phyloP scores from a whole-genome alignment of 2,113 vertebrate species.

The Elaphurus davidianus region DNA sequence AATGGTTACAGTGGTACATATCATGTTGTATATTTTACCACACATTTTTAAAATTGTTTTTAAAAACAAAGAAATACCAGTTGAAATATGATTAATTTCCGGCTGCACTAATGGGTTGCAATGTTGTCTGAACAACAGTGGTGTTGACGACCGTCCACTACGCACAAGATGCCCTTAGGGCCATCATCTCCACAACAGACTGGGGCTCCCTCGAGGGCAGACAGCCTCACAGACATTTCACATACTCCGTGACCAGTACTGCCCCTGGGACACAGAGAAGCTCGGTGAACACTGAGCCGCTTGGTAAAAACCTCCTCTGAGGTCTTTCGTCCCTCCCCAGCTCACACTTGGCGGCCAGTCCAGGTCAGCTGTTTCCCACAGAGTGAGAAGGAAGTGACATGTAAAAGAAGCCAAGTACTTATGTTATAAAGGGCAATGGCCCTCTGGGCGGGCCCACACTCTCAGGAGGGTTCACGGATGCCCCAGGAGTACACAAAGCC shows the following conservation, averaged over 20 bases:
- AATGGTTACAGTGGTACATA: background rate
- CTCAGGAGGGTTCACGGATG: background rate
- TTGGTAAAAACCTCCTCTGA: background rate
- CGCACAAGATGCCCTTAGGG: background rate
- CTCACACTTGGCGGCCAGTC: background rate
- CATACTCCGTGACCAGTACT: accelerated
- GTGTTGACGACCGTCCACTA: background rate
- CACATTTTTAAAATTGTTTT: background rate
- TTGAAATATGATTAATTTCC: background rate
- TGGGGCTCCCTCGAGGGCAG: background rate
- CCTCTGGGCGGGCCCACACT: no score
- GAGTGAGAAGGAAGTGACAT: background rate
- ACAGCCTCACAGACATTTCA: accelerated
- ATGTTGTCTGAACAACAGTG: background rate
- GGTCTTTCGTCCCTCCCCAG: background rate
- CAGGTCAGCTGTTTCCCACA: background rate
- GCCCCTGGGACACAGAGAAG: background rate
- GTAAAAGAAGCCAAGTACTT: background rate
- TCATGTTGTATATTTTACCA: background rate
- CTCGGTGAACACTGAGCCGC: accelerated
- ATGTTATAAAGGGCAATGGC: background rate
- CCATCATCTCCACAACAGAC: background rate
- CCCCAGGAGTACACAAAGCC: background rate
- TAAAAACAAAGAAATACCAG: background rate
- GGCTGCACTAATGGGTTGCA: background rate